phyloP scores from a whole-genome alignment of 2,888 invertebrate genomes.

The Rugalucina vietnamica region DNA sequence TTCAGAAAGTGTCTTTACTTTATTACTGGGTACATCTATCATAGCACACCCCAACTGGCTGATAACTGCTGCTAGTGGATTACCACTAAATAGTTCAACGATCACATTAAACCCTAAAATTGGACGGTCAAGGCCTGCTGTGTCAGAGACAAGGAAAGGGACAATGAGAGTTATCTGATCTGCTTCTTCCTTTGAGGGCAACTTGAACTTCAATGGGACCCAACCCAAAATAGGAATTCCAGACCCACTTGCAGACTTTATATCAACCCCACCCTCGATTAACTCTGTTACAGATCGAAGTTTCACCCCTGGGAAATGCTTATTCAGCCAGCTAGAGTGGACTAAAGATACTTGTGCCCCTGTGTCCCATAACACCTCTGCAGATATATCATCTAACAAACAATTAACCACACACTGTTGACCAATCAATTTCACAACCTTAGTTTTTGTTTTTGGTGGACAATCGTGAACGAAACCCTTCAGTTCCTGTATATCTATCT shows the following conservation, averaged over 20 bases:
- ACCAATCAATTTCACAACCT: slow-evolving; percentile 21
- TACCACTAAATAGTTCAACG: not conserved
- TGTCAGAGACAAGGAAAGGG: slow-evolving; percentile 27
- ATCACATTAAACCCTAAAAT: slow-evolving; percentile 46
- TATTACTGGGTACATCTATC: not conserved
- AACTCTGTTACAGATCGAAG: slow-evolving; percentile 21
- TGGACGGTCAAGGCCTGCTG: not conserved
- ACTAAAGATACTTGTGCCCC: slow-evolving; percentile 39
- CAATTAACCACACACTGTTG: not conserved
- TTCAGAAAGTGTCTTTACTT: not conserved
- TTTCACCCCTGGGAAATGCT: not conserved
- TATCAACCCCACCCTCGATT: not conserved
- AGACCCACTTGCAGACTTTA: slow-evolving; percentile 19
- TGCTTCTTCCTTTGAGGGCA: not conserved
- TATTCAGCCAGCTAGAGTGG: not conserved
- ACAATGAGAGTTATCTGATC: not conserved
- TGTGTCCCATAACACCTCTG: slow-evolving; percentile 33
- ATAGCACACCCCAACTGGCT: not conserved
- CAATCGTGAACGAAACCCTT: not conserved
- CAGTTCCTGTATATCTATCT: not conserved
- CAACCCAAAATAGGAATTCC: slow-evolving; percentile 26
- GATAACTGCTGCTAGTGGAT: not conserved
- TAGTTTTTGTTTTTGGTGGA: not conserved
- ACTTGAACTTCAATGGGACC: slow-evolving; percentile 11
- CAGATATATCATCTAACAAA: not conserved